Conservation (phyloP, 2,888 invertebrate species). For the Apamea crenata region DNA sequence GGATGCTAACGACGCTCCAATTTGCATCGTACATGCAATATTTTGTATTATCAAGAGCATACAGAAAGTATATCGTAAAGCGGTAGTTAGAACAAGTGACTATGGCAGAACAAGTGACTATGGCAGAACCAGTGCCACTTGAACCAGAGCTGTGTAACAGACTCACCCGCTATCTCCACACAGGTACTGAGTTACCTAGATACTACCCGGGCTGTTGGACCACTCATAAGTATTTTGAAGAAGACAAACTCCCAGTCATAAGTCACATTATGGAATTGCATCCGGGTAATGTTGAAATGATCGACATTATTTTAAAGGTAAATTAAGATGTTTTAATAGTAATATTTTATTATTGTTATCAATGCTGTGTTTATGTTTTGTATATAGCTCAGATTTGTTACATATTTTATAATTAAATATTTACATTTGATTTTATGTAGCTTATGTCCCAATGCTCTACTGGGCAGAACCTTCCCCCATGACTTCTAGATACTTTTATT, state of each 20-base stretch:
- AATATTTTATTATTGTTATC: conserved; percentile 13
- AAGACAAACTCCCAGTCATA: conserved; percentile 82
- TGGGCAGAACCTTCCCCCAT: not conserved
- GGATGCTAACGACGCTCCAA: conserved; percentile 68
- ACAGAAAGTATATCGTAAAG: conserved; percentile 42
- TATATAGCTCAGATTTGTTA: not conserved
- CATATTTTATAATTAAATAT: not conserved
- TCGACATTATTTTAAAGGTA: conserved; percentile 83
- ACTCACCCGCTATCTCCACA: conserved; percentile 87
- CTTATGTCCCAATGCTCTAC: not conserved
- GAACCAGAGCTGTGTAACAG: conserved; percentile 81
- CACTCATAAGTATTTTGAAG: conserved; percentile 87
- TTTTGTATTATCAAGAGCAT: conserved; percentile 62
- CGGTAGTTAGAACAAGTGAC: conserved; percentile 57
- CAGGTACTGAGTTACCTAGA: conserved; percentile 88
- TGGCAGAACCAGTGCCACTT: conserved; percentile 76
- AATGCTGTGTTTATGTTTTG: not conserved
- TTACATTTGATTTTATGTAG: not conserved
- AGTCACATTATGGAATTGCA: conserved; percentile 71
- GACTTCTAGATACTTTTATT: not conserved
- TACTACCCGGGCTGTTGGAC: conserved; percentile 91
- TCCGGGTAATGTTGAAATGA: conserved; percentile 76
- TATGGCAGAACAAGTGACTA: conserved; percentile 78
- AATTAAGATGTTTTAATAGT: not conserved
- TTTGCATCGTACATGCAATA: conserved; percentile 67